phyloP scores from a whole-genome alignment of 2,797 vertebrate genomes.

The Melanotaenia maccullochi region DNA sequence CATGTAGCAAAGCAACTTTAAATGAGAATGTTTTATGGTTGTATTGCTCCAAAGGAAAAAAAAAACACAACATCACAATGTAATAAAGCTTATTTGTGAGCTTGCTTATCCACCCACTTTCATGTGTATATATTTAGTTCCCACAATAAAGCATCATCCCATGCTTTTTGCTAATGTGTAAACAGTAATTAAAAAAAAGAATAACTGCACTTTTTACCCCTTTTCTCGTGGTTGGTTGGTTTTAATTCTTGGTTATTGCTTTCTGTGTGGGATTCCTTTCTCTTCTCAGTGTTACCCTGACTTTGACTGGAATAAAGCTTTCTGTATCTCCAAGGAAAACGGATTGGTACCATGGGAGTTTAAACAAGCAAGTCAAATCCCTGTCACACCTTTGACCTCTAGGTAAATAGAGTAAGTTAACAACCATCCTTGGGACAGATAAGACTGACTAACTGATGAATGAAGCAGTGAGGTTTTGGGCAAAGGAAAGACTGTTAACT shows the following conservation, averaged over 20 bases:
- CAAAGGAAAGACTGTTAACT: constrained; percentile 40
- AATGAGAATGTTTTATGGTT: constrained; percentile 5
- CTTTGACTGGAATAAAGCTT: constrained; percentile 29
- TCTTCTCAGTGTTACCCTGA: constrained; percentile 14
- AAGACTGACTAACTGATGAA: constrained; percentile 63
- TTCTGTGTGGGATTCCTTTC: neutral
- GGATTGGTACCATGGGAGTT: constrained; percentile 56
- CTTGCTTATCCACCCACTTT: constrained; percentile 15
- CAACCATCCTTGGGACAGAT: constrained; percentile 70
- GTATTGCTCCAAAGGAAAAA: neutral
- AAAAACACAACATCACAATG: neutral
- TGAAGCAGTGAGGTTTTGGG: constrained; percentile 29
- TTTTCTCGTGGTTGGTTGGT: constrained; percentile 6
- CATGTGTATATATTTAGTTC: neutral
- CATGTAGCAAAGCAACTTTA: neutral
- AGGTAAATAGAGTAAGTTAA: constrained; percentile 66
- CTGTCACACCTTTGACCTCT: constrained; percentile 64
- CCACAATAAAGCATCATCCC: neutral
- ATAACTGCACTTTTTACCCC: neutral
- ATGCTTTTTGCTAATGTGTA: neutral
- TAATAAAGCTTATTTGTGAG: neutral
- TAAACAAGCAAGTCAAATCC: constrained; percentile 57
- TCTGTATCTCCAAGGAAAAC: constrained; percentile 36
- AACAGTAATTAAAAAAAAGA: neutral
- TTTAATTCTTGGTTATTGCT: constrained; percentile 14